Evolutionary conservation across 2,113 vertebrate genomes (phyloP), one percentile per base, ranked within the genome.

Genomic region (Hippolais icterina): DNA sequence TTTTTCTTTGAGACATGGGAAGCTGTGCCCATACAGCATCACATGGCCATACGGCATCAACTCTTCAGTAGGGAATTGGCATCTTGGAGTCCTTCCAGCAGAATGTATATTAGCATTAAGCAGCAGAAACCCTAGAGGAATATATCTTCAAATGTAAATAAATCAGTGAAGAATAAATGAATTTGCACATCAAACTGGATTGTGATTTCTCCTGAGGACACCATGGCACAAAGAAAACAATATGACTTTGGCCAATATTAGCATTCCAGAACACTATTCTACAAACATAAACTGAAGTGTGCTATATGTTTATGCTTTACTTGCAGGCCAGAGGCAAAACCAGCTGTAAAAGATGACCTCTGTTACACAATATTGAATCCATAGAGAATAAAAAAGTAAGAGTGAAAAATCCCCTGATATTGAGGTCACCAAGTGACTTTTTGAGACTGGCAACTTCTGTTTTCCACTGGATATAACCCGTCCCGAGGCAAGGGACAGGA

Each of bases 161-260:
- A 82, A 87, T 37, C 81, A n/a, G 52, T 75, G 52, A 89, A 93
- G 39, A 91, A 87, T 27, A 18, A 83, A 66, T 54, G 20, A 50
- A 84, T 96, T 77, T 96, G 87, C 77, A 91, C 71, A 89, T 91
- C 47, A 75, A 60, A 84, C 56, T 44, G 60, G 50, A 81, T 54
- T 86, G 12, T 33, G 66, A 87, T 78, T 93, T 87, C 88, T 96
- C 75, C 71, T 46, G 76, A 96, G 80, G 89, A 81, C 46, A 95
- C 11, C 3, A 1, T 75, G 53, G 49, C 69, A 91, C 57, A 79
- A 57, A 82, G 5, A 71, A 78, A 70, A 78, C 54, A 61, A n/a
- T 46, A 50, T 15, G 31, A 69, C 65, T 77, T 59, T 25, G 77
- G 49, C 64, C 77, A 81, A 17, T 60, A 25, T 71, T 64, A 53